These are phyloP conservation scores for Cladopsammia gracilis DNA, from an alignment of 64 coral and sea anemone species.

Conservation along the genomic window DNA sequence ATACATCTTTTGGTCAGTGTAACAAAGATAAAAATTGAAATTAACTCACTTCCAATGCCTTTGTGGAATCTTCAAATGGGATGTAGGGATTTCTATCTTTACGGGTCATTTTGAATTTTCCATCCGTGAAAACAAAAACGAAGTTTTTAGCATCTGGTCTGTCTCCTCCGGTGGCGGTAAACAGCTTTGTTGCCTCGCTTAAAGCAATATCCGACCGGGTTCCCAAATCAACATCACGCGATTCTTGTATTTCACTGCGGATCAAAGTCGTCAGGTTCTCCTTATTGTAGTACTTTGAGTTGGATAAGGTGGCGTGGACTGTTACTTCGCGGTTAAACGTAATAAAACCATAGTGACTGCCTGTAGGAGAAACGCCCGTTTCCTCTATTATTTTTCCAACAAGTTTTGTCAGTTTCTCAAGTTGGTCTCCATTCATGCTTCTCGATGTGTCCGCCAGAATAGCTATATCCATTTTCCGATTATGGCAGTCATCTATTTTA, in stretches of 20 bases:
- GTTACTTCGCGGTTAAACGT: background rate
- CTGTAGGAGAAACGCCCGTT: background rate
- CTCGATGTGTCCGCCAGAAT: background rate
- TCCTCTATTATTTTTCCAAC: background rate
- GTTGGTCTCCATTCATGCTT: background rate
- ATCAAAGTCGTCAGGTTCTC: background rate
- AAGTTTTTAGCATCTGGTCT: background rate
- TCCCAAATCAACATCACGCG: background rate
- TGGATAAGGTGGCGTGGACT: background rate
- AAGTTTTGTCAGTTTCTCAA: too few relatives aligned
- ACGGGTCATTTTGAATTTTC: background rate
- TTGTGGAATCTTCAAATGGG: background rate
- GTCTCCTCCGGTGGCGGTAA: background rate
- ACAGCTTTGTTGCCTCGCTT: background rate
- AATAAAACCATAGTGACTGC: constrained; percentile 8
- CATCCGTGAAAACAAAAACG: background rate
- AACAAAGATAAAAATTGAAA: too few relatives aligned
- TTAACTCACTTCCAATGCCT: background rate
- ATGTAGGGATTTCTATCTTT: background rate
- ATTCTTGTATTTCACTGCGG: too few relatives aligned
- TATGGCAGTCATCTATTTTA: background rate
- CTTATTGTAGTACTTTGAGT: background rate
- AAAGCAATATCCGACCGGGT: background rate
- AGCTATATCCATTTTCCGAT: background rate
- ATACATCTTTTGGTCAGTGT: too few relatives aligned